phyloP scores from a whole-genome alignment of 2,888 invertebrate species.

The Drosophila subquinaria region DNA sequence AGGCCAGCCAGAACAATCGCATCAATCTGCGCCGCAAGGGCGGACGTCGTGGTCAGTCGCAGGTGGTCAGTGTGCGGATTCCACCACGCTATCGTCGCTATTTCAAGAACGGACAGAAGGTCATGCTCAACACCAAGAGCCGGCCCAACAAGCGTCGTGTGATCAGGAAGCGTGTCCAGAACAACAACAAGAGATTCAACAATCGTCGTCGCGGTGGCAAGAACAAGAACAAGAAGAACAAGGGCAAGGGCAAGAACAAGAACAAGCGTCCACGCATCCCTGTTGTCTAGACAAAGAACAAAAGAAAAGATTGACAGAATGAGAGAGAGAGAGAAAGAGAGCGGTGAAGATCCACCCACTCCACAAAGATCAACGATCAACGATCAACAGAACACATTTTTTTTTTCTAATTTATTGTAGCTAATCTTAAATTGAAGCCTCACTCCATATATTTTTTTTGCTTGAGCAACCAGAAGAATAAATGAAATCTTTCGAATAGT shows the following conservation, averaged over 20 bases:
- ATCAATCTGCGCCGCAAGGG: conserved; percentile 74
- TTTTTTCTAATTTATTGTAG: conserved; percentile 74
- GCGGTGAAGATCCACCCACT: conserved; percentile 9
- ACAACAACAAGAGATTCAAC: conserved; percentile 51
- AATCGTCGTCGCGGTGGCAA: conserved; percentile 68
- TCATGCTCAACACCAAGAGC: conserved; percentile 73
- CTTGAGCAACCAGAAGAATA: conserved; percentile 46
- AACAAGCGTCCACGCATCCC: conserved; percentile 59
- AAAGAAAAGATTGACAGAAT: neutral
- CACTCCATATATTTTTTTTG: conserved; percentile 26
- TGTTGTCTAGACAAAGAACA: conserved; percentile 40
- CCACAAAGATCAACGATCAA: conserved; percentile 7
- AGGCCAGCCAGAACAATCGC: conserved; percentile 63
- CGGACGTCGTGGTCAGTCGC: conserved; percentile 68
- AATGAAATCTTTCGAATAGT: conserved; percentile 49
- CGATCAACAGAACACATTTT: conserved; percentile 34
- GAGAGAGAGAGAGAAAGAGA: neutral
- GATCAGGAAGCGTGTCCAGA: conserved; percentile 62
- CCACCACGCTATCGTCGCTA: conserved; percentile 80
- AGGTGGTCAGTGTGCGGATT: conserved; percentile 77
- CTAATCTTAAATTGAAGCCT: conserved; percentile 52
- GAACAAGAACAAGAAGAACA: conserved; percentile 61
- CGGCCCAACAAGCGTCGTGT: conserved; percentile 70
- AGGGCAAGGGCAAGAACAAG: conserved; percentile 61
- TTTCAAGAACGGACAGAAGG: conserved; percentile 82